Percentiles rank a stretch among this genome's conserved stretches.
Evolutionary conservation across 2,113 vertebrate species (phyloP).

Genomic region (Argyrosomus japonicus): DNA sequence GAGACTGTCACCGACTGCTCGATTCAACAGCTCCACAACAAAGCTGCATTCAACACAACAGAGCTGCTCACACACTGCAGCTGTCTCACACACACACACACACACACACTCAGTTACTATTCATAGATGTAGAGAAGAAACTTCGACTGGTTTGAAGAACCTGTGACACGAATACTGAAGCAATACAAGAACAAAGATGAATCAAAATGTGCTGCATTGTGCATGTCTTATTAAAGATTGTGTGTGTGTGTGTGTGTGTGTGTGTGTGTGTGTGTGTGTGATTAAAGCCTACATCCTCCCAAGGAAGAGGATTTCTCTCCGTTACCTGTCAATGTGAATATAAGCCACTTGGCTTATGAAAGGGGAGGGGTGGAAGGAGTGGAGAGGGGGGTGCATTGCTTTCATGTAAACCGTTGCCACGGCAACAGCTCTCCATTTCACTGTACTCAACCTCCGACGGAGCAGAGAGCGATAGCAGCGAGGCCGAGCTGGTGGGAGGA

Average conservation of each 20-base stretch:
- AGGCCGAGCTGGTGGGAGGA: slow-evolving; percentile 53
- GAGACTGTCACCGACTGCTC: slow-evolving; percentile 58
- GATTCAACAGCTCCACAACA: slow-evolving; percentile 68
- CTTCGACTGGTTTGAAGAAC: neutral
- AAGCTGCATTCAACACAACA: slow-evolving; percentile 69
- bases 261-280: no score
- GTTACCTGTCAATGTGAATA: slow-evolving; percentile 35
- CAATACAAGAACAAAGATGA: slow-evolving; percentile 4
- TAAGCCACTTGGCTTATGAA: slow-evolving; percentile 34
- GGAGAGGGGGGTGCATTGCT: slow-evolving; percentile 5
- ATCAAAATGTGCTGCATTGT: slow-evolving; percentile 1
- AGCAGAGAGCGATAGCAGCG: neutral
- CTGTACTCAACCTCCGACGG: neutral
- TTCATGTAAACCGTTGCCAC: slow-evolving; percentile 77
- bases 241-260: no score
- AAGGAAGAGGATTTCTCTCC: slow-evolving; percentile 18
- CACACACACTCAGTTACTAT: slow-evolving; percentile 34
- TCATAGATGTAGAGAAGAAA: slow-evolving; percentile 29
- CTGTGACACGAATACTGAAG: neutral
- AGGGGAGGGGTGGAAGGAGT: neutral
- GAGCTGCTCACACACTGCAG: slow-evolving; percentile 23
- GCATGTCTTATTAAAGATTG: neutral
- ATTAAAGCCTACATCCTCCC: no score
- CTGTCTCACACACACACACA: slow-evolving; percentile 14
- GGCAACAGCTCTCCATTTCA: slow-evolving; percentile 62